Conservation (phyloP, 2,113 vertebrate genomes). For the Cairina moschata region DNA sequence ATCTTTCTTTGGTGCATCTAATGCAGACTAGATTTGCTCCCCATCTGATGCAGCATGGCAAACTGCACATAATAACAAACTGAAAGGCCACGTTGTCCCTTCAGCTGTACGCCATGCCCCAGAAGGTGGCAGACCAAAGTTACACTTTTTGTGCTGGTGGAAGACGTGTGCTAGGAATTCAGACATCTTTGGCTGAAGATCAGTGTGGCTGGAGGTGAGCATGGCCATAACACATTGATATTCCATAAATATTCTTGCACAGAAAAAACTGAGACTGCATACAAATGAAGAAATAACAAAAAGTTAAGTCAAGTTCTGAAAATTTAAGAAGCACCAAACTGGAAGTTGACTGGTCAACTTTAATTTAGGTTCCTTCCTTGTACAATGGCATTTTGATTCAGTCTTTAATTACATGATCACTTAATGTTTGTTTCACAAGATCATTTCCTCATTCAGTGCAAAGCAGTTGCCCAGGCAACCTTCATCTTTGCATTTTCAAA, state of each 20-base stretch:
- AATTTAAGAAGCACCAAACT: not conserved
- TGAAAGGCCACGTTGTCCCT: not conserved
- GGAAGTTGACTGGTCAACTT: conserved; percentile 50
- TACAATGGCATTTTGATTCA: conserved; percentile 60
- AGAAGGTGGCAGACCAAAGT: not conserved
- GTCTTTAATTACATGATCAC: conserved; percentile 69
- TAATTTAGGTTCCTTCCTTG: conserved; percentile 25
- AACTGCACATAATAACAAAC: not conserved
- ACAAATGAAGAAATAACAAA: not conserved
- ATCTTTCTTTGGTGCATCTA: not conserved
- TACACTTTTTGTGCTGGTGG: not conserved
- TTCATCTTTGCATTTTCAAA: conserved; percentile 71
- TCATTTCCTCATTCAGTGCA: conserved; percentile 64
- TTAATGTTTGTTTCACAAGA: conserved; percentile 72
- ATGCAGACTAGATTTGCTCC: not conserved
- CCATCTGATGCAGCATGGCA: not conserved
- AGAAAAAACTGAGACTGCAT: not conserved
- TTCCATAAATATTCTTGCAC: not conserved
- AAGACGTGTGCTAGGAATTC: not conserved
- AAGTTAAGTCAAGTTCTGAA: not conserved
- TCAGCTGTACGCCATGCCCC: not conserved
- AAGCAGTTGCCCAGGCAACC: conserved; percentile 73
- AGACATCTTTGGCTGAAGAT: not conserved
- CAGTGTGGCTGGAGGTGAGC: not conserved
- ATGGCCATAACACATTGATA: not conserved